Conservation (phyloP, 2,888 invertebrate species). For the Lordiphosa fenestrarum region DNA sequence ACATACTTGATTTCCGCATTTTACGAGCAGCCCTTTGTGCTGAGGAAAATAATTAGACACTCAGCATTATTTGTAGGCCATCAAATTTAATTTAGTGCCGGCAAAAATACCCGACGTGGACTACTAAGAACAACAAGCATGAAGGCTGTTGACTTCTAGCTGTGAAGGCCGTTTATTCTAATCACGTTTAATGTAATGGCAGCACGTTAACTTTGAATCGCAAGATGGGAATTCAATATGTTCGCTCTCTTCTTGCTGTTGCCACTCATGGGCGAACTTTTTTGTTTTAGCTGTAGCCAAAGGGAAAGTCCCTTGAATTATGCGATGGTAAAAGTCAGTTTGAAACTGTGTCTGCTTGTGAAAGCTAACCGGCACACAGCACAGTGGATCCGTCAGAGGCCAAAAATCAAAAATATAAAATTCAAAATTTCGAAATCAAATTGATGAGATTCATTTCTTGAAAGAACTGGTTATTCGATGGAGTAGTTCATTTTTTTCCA, state of each 20-base stretch:
- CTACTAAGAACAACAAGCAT: slow-evolving; percentile 22
- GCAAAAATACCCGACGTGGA: slow-evolving; percentile 41
- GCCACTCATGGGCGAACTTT: slow-evolving; percentile 32
- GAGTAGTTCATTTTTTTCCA: too few relatives aligned
- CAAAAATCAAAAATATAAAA: too few relatives aligned
- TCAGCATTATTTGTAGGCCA: slow-evolving; percentile 72
- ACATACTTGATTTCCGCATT: slow-evolving; percentile 24
- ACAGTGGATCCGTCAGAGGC: too few relatives aligned
- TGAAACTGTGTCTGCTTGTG: slow-evolving; percentile 7
- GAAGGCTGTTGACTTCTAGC: slow-evolving; percentile 15
- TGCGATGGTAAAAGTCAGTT: slow-evolving; percentile 25
- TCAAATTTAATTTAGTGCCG: slow-evolving; percentile 71
- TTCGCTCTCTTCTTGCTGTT: slow-evolving; percentile 31
- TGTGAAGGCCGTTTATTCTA: slow-evolving; percentile 68
- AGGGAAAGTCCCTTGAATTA: slow-evolving; percentile 49
- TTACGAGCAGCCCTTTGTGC: slow-evolving; percentile 3
- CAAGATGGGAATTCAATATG: slow-evolving; percentile 74
- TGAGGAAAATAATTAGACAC: slow-evolving; percentile 69
- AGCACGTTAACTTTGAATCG: slow-evolving; percentile 70
- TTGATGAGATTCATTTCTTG: too few relatives aligned
- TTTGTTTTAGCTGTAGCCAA: slow-evolving; percentile 15
- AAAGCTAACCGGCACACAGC: too few relatives aligned
- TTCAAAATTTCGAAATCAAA: too few relatives aligned
- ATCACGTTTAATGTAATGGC: slow-evolving; percentile 73
- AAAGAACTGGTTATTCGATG: too few relatives aligned